Percentiles rank a stretch among this genome's conserved stretches.
phyloP scores from a whole-genome alignment of 2,888 invertebrate genomes.

The Polydrusus pterygomalis region DNA sequence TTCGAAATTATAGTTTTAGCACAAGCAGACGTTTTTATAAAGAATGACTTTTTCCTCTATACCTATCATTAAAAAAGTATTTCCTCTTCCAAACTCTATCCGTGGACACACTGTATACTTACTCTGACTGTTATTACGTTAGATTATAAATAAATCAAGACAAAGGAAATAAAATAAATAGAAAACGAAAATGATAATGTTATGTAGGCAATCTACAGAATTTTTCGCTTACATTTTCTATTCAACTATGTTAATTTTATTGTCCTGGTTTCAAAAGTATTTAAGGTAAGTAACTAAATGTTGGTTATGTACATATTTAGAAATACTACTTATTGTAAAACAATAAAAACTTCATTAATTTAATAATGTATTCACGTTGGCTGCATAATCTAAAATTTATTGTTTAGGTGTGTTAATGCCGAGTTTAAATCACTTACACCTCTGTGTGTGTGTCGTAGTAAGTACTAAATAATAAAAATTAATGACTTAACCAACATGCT shows the following conservation, averaged over 20 bases:
- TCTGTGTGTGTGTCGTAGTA: conserved; percentile 16
- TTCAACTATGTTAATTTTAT: too few species aligned
- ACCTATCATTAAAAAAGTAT: too few species aligned
- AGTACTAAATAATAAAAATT: conserved; percentile 18
- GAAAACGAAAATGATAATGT: too few species aligned
- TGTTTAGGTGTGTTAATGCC: conserved; percentile 21
- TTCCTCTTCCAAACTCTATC: too few species aligned
- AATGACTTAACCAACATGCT: conserved; percentile 15
- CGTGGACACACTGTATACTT: too few species aligned
- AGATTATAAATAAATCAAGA: too few species aligned
- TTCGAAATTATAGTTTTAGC: too few species aligned
- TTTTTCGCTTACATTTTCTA: not conserved
- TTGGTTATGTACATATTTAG: conserved; percentile 16
- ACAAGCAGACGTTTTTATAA: too few species aligned
- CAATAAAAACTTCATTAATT: conserved; percentile 8
- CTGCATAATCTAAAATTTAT: conserved; percentile 18
- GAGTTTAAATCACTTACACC: not conserved
- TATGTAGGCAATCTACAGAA: too few species aligned
- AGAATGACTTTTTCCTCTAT: too few species aligned
- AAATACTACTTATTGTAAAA: conserved; percentile 2
- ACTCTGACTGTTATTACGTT: too few species aligned
- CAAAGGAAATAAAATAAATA: too few species aligned
- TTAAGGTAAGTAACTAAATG: not conserved
- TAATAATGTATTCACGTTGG: not conserved
- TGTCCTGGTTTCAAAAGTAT: not conserved